Percentiles rank a stretch among this genome's conserved stretches.
Conservation (phyloP, 64 coral and sea anemone species). For the Actinia tenebrosa region DNA sequence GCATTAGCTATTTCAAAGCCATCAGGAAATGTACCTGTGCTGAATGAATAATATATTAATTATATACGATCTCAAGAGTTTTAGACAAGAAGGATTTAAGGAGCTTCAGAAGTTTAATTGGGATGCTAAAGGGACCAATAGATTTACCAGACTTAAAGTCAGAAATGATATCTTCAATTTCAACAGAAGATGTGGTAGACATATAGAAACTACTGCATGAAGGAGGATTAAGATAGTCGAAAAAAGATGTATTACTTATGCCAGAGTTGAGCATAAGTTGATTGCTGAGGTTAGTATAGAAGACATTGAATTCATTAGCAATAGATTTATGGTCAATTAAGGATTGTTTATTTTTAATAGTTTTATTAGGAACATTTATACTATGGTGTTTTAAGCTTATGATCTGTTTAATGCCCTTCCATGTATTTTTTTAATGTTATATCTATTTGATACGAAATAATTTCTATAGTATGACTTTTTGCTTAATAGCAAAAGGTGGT, state of each 20-base stretch:
- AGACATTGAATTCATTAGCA: not conserved
- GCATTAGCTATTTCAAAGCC: too few species aligned
- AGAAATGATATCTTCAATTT: not conserved
- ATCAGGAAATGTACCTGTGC: too few species aligned
- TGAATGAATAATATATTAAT: too few species aligned
- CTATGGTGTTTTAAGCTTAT: not conserved
- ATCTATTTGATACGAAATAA: not conserved
- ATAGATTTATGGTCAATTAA: not conserved
- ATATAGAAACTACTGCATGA: too few species aligned
- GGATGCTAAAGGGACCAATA: not conserved
- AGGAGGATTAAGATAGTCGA: not conserved
- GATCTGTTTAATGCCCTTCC: not conserved
- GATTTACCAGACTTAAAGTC: not conserved
- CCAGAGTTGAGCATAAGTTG: not conserved
- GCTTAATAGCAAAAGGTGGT: not conserved
- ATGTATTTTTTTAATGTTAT: not conserved
- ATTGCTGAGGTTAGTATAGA: not conserved
- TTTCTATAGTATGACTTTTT: not conserved
- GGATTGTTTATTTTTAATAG: not conserved
- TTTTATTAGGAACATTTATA: not conserved
- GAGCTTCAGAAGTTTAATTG: not conserved
- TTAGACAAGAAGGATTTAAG: not conserved
- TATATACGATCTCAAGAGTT: too few species aligned
- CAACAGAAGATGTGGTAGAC: not conserved
- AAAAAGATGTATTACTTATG: not conserved